Evolutionary conservation across 2,888 invertebrate genomes (phyloP).

Genomic region (Eupithecia pulchellata): DNA sequence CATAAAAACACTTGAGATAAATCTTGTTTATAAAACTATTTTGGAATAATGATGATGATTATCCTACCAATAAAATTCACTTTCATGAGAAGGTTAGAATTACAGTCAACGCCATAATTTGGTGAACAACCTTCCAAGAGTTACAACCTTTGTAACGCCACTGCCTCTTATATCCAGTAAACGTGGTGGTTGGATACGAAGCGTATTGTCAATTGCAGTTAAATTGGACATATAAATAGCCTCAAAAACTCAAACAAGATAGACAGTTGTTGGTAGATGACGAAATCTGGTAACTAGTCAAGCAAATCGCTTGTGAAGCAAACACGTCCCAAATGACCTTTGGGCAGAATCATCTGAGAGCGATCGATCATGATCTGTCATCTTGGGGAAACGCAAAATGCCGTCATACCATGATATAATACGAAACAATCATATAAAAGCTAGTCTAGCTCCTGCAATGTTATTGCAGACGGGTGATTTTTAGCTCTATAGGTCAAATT

Average conservation of each 20-base stretch:
- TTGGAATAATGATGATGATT: neutral
- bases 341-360: conserved; percentile 22
- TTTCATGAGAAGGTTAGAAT: neutral
- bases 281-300: neutral
- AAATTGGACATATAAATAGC: neutral
- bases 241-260: neutral
- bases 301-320: conserved; percentile 8
- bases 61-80: neutral
- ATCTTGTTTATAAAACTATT: conserved; percentile 13
- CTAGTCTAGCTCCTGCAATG: conserved; percentile 3
- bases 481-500: neutral
- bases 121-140: neutral
- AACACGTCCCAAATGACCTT: conserved; percentile 18
- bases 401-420: conserved; percentile 34
- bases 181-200: neutral
- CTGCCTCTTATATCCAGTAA: neutral
- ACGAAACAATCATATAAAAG: conserved; percentile 30
- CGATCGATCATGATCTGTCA: conserved; percentile 43
- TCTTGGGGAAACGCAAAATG: conserved; percentile 26
- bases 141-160: neutral
- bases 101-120: neutral
- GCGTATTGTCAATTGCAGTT: neutral
- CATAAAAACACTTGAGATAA: conserved; percentile 36
- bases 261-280: neutral
- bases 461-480: neutral